Evolutionary conservation across 37 sponge, comb jelly and placozoan genomes (phyloP).

Genomic region (Ianthella basta): DNA sequence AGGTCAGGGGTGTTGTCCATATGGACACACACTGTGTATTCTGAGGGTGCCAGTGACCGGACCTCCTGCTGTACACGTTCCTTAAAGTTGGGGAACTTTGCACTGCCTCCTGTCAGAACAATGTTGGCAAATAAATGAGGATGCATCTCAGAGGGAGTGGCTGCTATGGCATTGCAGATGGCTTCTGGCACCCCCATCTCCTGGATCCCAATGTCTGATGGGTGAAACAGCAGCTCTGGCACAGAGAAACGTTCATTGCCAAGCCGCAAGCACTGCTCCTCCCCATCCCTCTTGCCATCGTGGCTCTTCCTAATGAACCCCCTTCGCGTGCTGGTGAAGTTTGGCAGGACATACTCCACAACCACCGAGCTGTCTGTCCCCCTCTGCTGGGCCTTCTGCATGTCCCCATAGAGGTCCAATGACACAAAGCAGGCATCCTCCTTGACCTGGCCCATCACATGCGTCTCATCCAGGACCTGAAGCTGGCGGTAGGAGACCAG

Average conservation of each 20-base stretch:
- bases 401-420: constrained; percentile 72
- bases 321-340: constrained; percentile 68
- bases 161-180: constrained; percentile 68
- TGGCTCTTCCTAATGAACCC: constrained; percentile 68
- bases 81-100: constrained; percentile 79
- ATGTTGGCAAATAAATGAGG: constrained; percentile 92
- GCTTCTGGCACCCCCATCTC: constrained; percentile 97
- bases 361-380: constrained; percentile 46
- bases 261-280: constrained; percentile 68
- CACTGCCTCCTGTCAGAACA: constrained; percentile 88
- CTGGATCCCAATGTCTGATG: constrained; percentile 92
- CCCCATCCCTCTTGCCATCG: background rate
- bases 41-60: constrained; percentile 63
- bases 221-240: constrained; percentile 95
- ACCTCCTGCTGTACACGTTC: constrained; percentile 76
- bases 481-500: constrained; percentile 94
- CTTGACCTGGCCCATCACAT: constrained; percentile 97
- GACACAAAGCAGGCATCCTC: constrained; percentile 95
- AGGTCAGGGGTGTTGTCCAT: constrained; percentile 61
- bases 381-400: constrained; percentile 64
- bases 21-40: constrained; percentile 64
- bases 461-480: constrained; percentile 96
- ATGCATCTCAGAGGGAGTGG: constrained; percentile 85
- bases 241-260: constrained; percentile 89
- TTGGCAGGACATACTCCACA: constrained; percentile 92